A percentile compares a stretch with the other conserved stretches of the same genome.
Evolutionary conservation across 2,888 invertebrate species (phyloP).

Genomic region (Agrochola litura): DNA sequence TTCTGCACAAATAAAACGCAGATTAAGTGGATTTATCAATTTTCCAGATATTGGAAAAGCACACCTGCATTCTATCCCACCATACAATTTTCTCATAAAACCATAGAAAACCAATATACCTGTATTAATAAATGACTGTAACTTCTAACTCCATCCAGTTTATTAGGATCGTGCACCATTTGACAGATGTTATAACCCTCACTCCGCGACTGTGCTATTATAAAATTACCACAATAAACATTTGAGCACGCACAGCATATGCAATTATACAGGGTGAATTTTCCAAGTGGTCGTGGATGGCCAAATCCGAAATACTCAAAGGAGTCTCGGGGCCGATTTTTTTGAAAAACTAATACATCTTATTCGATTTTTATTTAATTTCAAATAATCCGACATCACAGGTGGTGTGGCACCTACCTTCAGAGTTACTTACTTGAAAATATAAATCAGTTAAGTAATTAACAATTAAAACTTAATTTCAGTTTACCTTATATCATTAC

Average conservation of each 20-base stretch:
- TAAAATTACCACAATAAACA: constrained; percentile 77
- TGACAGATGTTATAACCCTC: constrained; percentile 61
- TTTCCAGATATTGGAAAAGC: background rate
- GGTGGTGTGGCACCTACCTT: background rate
- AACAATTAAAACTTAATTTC: background rate
- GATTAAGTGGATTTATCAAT: background rate
- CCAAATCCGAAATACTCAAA: background rate
- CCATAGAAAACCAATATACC: constrained; percentile 17
- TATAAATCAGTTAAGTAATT: background rate
- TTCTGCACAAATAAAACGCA: no score
- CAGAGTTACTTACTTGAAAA: background rate
- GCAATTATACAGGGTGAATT: constrained; percentile 17
- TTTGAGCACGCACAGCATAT: constrained; percentile 71
- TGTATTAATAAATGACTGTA: constrained; percentile 14
- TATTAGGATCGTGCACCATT: constrained; percentile 54
- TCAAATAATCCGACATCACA: background rate
- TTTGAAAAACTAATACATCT: no score
- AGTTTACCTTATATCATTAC: background rate
- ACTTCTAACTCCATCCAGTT: constrained; percentile 33
- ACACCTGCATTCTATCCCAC: background rate
- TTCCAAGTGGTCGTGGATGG: background rate
- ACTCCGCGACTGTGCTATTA: constrained; percentile 60
- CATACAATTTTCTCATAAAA: constrained; percentile 8
- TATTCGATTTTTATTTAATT: no score
- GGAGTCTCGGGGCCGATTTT: background rate